These are phyloP conservation scores for Peromyscus polionotus DNA, from an alignment of 2,113 vertebrate genomes.

Conservation along the genomic window DNA sequence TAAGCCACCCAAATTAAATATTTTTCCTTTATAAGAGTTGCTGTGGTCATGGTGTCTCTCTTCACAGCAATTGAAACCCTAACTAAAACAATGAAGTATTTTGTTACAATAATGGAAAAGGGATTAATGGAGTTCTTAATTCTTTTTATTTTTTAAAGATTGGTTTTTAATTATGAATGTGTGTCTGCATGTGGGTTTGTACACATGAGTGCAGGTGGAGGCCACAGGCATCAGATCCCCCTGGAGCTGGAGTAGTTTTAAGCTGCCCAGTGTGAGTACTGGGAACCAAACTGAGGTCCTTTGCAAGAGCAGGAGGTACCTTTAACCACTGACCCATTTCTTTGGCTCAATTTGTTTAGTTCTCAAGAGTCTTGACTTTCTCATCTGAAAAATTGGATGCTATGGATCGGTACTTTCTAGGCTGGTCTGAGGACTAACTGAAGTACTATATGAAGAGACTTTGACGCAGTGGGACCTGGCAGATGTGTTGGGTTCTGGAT, in stretches of 20 bases:
- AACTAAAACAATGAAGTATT: neutral
- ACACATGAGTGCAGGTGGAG: neutral
- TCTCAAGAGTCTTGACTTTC: neutral
- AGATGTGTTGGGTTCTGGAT: neutral
- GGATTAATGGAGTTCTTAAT: neutral
- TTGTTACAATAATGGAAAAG: neutral
- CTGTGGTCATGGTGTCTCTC: neutral
- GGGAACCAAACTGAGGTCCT: neutral
- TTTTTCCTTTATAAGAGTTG: neutral
- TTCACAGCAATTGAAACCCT: neutral
- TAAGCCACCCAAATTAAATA: neutral
- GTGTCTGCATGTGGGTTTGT: neutral
- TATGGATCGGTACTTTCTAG: neutral
- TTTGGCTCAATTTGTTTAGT: neutral
- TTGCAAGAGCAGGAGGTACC: neutral
- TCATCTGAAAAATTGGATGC: neutral
- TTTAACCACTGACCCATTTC: neutral
- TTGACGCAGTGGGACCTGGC: accelerated
- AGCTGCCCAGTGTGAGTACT: neutral
- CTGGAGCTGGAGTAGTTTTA: neutral
- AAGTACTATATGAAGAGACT: neutral
- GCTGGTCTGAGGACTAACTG: neutral
- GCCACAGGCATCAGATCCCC: neutral
- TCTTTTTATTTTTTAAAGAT: neutral
- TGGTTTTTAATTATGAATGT: neutral